These are phyloP conservation scores for Cylas formicarius DNA, from an alignment of 1,140 invertebrate species.

Conservation along the genomic window DNA sequence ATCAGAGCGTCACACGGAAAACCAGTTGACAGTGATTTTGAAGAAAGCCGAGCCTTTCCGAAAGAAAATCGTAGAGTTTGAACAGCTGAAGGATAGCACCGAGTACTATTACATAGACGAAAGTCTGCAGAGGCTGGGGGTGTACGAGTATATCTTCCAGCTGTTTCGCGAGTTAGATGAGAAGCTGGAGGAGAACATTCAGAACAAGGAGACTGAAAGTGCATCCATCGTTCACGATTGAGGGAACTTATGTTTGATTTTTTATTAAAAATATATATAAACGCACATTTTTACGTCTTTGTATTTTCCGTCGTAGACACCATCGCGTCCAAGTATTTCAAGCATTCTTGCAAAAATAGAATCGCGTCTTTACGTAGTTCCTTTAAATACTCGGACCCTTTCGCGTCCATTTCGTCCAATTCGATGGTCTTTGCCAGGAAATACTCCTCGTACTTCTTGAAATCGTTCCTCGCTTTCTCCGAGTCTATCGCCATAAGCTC, in stretches of 20 bases:
- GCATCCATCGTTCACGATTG: no score
- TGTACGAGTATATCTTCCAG: neutral
- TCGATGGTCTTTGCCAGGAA: slow-evolving; percentile 22
- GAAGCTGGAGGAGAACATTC: slow-evolving; percentile 5
- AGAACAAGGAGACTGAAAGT: neutral
- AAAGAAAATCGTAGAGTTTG: slow-evolving; percentile 9
- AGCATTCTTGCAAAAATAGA: slow-evolving; percentile 23
- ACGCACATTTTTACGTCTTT: neutral
- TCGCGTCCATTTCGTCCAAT: slow-evolving; percentile 25
- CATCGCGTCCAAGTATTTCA: slow-evolving; percentile 24
- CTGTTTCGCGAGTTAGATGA: neutral
- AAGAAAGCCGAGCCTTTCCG: slow-evolving; percentile 11
- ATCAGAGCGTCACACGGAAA: no score
- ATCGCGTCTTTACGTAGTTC: slow-evolving; percentile 22
- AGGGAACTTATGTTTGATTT: no score
- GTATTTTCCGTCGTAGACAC: no score
- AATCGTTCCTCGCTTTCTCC: slow-evolving; percentile 10
- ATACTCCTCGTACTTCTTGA: slow-evolving; percentile 20
- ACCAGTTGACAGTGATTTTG: no score
- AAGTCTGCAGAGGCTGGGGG: slow-evolving; percentile 13
- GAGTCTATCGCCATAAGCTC: slow-evolving; percentile 9
- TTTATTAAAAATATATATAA: no score
- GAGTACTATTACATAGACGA: slow-evolving; percentile 21
- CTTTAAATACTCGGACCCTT: slow-evolving; percentile 10
- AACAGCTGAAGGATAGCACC: slow-evolving; percentile 9